Base-by-base conservation (phyloP, 2,888 invertebrate genomes). In the Cabera pusaria region DNA sequence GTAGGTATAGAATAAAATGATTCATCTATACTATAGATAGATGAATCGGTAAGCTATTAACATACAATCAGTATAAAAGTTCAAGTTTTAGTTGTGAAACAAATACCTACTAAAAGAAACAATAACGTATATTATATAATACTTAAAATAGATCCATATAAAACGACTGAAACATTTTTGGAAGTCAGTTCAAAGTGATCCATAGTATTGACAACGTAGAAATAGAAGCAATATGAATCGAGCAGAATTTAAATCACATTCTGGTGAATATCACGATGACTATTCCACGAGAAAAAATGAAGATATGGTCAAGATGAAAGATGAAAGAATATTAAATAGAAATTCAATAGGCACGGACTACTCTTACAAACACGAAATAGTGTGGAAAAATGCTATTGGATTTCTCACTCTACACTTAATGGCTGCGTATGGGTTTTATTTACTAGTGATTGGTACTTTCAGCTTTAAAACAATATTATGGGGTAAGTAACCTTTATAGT, bases 371-470 rank as follows among this genome's bases (percentile, higher is more conserved):
- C 78, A 90, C 85, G 48, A 87, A 58, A 83, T 92, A 7, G 93
- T 93, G 1, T 93, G 92, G 93, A 82, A 72, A 45, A 93, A 93
- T 63, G 90, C 87, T 0, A 82, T 92, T 12, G 91, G 91, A 7
- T 92, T 93, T 56, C 48, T 91, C 1, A 33, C 90, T 3, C 55
- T 93, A 26, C 92, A 93, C 63, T n/a, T 87, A 3, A 56, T 78
- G 2, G 90, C 84, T 0, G 2, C 90, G 6, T 90, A 89, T 68
- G 91, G 91, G 19, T 1, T 78, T 0, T 67, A 59, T 38, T 54
- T 86, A 8, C 31, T 66, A 1, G 7, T 72, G 1, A 24, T 11
- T 4, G 70, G 75, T 24, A 45, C 48, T 2, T 38, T 83, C 40
- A 48, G 36, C n/a, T 52, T 59, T 17, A 57, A 58, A 43, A 69